These are phyloP conservation scores for Ctenoplectra terminalis DNA, from an alignment of 1,140 invertebrate species.

Conservation along the genomic window DNA sequence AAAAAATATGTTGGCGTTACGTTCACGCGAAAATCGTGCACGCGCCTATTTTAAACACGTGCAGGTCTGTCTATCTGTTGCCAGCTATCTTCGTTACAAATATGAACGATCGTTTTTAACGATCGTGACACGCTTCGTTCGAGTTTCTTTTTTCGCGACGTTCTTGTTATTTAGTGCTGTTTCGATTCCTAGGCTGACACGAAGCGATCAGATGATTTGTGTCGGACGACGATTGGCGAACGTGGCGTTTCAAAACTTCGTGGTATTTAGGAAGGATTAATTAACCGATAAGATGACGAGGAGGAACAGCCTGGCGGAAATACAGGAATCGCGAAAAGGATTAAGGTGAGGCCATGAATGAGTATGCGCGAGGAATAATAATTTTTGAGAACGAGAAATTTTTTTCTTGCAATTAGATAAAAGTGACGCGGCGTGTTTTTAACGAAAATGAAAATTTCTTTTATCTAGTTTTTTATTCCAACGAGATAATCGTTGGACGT, in stretches of 20 bases:
- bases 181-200: not conserved
- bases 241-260: not conserved
- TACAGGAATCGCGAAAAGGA: slow-evolving; percentile 20
- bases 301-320: slow-evolving; percentile 19
- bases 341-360: slow-evolving; percentile 13
- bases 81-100: not conserved
- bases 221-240: not conserved
- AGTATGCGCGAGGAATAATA: not conserved
- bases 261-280: not conserved
- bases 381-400: not conserved
- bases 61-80: not conserved
- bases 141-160: not conserved
- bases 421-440: too few species aligned
- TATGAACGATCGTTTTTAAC: not conserved
- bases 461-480: not conserved
- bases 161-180: not conserved
- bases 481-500: not conserved
- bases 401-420: too few species aligned
- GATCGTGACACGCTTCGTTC: not conserved
- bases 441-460: not conserved
- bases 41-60: not conserved
- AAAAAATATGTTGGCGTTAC: not conserved
- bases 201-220: not conserved
- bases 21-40: not conserved
- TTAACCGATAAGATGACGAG: slow-evolving; percentile 17